Base-by-base conservation (phyloP, 2,888 invertebrate genomes). In the Callimorpha dominula region DNA sequence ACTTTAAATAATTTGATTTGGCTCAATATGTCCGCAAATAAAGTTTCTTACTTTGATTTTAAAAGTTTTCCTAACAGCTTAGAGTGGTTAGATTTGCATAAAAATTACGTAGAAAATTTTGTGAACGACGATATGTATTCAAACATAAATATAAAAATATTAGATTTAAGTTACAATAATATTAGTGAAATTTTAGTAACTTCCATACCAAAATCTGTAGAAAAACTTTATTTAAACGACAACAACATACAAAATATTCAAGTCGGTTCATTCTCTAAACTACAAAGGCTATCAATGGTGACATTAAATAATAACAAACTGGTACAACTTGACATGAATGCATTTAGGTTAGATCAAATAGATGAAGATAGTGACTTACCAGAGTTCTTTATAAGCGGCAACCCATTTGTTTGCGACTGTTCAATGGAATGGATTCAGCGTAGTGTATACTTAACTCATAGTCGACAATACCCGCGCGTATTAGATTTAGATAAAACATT, bases 371-470 rank as follows among this genome's bases (percentile, higher is more conserved):
- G 97, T 86, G 97, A 97, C 85, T 94, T 97, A 87, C 98, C 98
- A 60, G 97, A 97, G 91, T 98, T 98, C 92, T 97, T 97, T 93
- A 96, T 98, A 89, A 97, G 97, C 77, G 97, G 97, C 86, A 98
- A 98, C 96, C 98, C 98, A 75, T 97, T 98, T 91, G 96, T 97
- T 87, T 98, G 98, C 94, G 97, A 98, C 93, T 98, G 98, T 94
- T 97, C 97, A 86, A 97, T 98, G 97, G 98, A 98, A 93, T 98
- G 98, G 98, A 94, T 98, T 89, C 97, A 97, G 85, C 96, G 97
- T 87, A 97, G 98, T 91, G 97, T 98, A 96, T 97, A 97, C 93
- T 95, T 97, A 89, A 98, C 98, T 83, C 97, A 97, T 86, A 96
- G 96, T 85, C 96, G 97, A 82, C 97, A 97, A 91, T 97, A 98